A percentile compares a stretch with the other conserved stretches of the same genome.
phyloP scores from a whole-genome alignment of 2,113 vertebrate species.

The Urocitellus parryii region DNA sequence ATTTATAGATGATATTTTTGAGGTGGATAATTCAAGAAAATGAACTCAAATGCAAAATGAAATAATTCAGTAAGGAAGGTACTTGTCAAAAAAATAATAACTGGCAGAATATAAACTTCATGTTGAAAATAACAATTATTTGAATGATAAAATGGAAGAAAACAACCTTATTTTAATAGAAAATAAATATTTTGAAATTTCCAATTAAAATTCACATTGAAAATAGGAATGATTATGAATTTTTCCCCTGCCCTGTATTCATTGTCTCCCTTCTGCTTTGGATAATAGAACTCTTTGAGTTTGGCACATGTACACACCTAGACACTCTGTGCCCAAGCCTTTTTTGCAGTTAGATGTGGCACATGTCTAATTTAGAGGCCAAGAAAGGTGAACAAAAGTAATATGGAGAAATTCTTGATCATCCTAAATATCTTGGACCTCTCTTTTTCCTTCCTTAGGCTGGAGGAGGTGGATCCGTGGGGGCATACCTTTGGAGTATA shows the following conservation, averaged over 20 bases:
- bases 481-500: too few relatives aligned
- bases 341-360: not conserved
- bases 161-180: not conserved
- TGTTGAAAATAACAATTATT: not conserved
- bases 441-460: not conserved
- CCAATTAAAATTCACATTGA: not conserved
- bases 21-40: slow-evolving; percentile 34
- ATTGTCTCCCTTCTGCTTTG: not conserved
- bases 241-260: not conserved
- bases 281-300: not conserved
- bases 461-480: too few relatives aligned
- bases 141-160: not conserved
- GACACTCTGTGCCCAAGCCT: not conserved
- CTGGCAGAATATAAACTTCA: not conserved
- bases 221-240: not conserved
- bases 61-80: not conserved
- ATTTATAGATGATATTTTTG: not conserved
- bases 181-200: not conserved
- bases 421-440: not conserved
- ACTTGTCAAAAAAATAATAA: not conserved
- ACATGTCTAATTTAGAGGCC: not conserved
- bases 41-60: not conserved
- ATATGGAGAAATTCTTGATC: not conserved
- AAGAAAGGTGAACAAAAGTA: not conserved
- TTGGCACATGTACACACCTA: not conserved